A percentile compares a stretch with the other conserved stretches of the same genome.
phyloP scores from a whole-genome alignment of 2,888 invertebrate genomes.

The Achlya flavicornis region DNA sequence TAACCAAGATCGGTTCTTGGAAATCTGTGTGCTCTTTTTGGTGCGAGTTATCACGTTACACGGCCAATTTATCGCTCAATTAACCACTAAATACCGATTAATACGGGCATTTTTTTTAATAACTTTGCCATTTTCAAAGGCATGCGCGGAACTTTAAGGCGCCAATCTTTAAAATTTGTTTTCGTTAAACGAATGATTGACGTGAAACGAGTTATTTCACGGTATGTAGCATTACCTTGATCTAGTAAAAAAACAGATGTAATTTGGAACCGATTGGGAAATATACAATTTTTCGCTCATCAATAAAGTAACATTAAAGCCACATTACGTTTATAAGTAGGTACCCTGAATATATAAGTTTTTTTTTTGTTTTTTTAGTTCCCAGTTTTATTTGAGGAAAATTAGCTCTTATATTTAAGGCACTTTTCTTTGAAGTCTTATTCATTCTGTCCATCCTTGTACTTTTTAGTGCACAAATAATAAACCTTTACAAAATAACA shows the following conservation, averaged over 20 bases:
- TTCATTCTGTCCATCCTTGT: too few relatives aligned
- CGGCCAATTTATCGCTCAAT: conserved; percentile 20
- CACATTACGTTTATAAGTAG: too few relatives aligned
- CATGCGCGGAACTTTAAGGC: neutral
- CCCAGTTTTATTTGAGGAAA: too few relatives aligned
- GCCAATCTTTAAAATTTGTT: neutral
- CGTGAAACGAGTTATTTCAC: neutral
- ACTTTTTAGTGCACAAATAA: too few relatives aligned
- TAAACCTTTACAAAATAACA: too few relatives aligned
- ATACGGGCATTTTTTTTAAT: neutral
- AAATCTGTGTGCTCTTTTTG: conserved; percentile 26
- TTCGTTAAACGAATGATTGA: neutral
- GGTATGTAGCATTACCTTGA: neutral
- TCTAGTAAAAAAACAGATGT: neutral
- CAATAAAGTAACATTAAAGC: neutral
- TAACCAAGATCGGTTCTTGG: conserved; percentile 24
- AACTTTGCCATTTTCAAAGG: neutral
- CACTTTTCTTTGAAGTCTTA: too few relatives aligned
- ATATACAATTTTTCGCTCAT: neutral
- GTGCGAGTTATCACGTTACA: conserved; percentile 32
- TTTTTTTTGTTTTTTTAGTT: too few relatives aligned
- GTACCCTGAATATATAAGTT: too few relatives aligned
- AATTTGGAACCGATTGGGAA: neutral
- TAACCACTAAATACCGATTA: conserved; percentile 16
- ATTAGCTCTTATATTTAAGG: too few relatives aligned